Conservation (phyloP, 2,113 vertebrate species). For the Tragelaphus imberbis region DNA sequence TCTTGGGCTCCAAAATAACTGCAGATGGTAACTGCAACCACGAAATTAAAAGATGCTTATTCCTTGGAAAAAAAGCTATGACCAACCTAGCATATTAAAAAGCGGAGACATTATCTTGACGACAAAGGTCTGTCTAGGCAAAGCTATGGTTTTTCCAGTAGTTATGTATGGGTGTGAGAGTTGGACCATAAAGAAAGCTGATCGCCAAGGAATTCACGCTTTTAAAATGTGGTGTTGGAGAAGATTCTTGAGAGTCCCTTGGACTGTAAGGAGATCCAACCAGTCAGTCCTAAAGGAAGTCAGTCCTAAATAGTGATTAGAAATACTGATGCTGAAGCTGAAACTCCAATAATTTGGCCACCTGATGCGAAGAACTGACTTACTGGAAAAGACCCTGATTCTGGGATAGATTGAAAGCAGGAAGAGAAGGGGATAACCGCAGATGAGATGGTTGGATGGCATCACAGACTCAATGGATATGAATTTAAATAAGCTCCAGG, state of each 20-base stretch:
- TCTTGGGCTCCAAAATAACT: neutral
- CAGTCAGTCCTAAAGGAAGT: neutral
- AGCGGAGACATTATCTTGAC: neutral
- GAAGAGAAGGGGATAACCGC: neutral
- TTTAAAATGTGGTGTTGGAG: neutral
- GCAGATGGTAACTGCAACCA: neutral
- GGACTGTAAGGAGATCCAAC: neutral
- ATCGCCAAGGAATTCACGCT: neutral
- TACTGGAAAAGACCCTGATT: neutral
- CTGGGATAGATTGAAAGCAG: neutral
- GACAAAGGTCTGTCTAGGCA: neutral
- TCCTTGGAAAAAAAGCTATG: neutral
- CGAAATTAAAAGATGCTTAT: neutral
- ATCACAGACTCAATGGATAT: neutral
- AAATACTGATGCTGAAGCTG: neutral
- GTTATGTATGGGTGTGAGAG: neutral
- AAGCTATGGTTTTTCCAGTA: neutral
- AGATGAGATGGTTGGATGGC: neutral
- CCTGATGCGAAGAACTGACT: neutral
- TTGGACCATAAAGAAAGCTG: neutral
- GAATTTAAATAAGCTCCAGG: neutral
- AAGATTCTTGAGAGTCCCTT: neutral
- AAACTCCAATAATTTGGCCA: neutral
- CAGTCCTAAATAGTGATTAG: neutral
- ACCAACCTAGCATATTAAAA: neutral